Evolutionary conservation across 1,140 invertebrate species (phyloP).

Genomic region (Bombus pascuorum): DNA sequence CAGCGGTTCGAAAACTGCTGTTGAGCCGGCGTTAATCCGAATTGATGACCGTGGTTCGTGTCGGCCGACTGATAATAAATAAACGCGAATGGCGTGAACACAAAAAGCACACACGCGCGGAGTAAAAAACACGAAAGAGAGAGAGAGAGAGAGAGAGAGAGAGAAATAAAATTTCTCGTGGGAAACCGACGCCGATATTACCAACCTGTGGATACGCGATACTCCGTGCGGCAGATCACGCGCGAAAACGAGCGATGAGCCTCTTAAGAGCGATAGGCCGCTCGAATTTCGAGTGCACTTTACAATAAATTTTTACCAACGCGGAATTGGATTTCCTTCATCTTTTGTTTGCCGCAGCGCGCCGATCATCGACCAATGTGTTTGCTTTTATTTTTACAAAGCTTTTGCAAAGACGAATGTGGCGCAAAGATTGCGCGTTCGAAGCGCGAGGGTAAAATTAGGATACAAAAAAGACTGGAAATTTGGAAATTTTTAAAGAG

Average conservation of each 20-base stretch:
- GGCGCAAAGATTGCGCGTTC: too few species aligned
- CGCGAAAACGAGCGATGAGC: slow-evolving; percentile 20
- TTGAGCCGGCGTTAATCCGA: slow-evolving; percentile 58
- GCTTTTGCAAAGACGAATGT: too few species aligned
- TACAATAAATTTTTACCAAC: neutral
- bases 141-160: neutral
- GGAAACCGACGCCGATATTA: slow-evolving; percentile 21
- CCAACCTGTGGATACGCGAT: slow-evolving; percentile 45
- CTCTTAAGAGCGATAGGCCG: slow-evolving; percentile 27
- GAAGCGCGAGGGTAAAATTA: neutral
- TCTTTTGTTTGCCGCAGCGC: neutral
- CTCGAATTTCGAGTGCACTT: neutral
- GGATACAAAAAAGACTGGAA: too few species aligned
- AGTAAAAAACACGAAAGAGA: neutral
- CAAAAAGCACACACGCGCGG: neutral
- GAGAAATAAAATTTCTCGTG: neutral
- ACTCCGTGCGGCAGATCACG: neutral
- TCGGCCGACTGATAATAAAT: slow-evolving; percentile 59
- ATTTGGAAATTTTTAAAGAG: too few species aligned
- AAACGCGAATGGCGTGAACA: slow-evolving; percentile 46
- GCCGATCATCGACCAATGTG: neutral
- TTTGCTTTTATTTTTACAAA: neutral
- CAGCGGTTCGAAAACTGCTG: slow-evolving; percentile 57
- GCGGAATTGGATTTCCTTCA: neutral
- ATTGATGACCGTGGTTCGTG: slow-evolving; percentile 56